Evolutionary conservation across 2,888 invertebrate genomes (phyloP), one percentile per base, ranked within the genome.

Genomic region (Lithophane semibrunnea): DNA sequence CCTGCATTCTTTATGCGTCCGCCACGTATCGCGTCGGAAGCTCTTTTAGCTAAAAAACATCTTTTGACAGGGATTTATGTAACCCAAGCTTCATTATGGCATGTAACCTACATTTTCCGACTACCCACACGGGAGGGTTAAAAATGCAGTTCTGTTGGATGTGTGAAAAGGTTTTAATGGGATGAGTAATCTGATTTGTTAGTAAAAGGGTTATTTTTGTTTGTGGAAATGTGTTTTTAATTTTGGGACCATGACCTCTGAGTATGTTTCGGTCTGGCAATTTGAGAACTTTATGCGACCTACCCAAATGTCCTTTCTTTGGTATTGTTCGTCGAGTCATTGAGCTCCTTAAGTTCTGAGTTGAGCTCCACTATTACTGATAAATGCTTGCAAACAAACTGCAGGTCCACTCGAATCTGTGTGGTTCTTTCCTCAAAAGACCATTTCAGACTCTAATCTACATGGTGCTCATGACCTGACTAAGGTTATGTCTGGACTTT

Each of bases 1-100:
- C 80, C 58, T 88, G 82, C 73, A 88, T 88, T 80, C 71, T 85
- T 88, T 68, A 88, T 85, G 70, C 78, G 80, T 66, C 18, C 52
- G 69, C 77, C 87, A 72, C 87, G 74, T 75, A 70, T 68, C 79
- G 84, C 77, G 88, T 77, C 70, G 73, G 84, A 74, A 85, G 86
- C 87, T 75, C 80, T 85, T 87, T 88, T 80, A 60, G 74, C 67
- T 79, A 73, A 84, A 88, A 80, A 78, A 85, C 81, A 84, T 86
- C 84, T 84, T 88, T 84, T 84, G 83, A 88, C 83, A 63, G 29
- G 67, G 82, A 87, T 87, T 81, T 85, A 81, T 77, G 85, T 60
- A 70, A 49, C 61, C 76, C 71, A 49, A 71, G 84, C 66, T 49
- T 69, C 71, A 76, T 84, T 85, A 85, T 81, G 47, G 54, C 58